Base-by-base conservation (phyloP, 2,113 vertebrate species). In the Neomonachus schauinslandi region DNA sequence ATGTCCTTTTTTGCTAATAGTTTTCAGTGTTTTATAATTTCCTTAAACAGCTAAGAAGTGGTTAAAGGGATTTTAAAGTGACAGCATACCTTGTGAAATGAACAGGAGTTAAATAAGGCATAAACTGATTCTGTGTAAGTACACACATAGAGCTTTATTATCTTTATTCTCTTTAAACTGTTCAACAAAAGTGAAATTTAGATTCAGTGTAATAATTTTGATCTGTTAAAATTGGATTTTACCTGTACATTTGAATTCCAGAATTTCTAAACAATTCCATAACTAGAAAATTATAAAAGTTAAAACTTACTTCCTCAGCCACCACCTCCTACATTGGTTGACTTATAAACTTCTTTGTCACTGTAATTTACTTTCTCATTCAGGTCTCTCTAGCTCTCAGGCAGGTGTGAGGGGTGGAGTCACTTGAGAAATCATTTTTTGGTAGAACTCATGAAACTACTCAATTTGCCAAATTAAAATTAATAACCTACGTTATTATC, bases 211-310 rank as follows among this genome's bases (percentile, higher is more conserved):
- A 67, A 65, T 51, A 67, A 28, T 80, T 74, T 81, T 85, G 4
- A 85, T 82, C 16, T 87, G 49, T 89, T 83, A 59, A 91, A 81
- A 49, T 80, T 74, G 46, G 33, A 61, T 92, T 97, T 94, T 85
- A 71, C 46, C 2, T 87, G 19, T 92, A 11, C 9, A 8, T 79
- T 79, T 95, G 63, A 90, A 86, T 81, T 59, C 28, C 51, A 77
- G 33, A 71, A 76, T 95, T 94, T 76, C 67, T 94, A 82, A 95
- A 74, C 55, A 72, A 87, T 82, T 49, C 91, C 24, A 26, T 82
- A 28, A 24, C 87, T 67, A 91, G 72, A 61, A 86, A 81, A 76
- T 22, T 31, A 57, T 22, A 42, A 55, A 93, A 93, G 31, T 90
- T 33, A 77, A 83, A 87, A 63, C 31, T 69, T 83, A 18, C 1